Conservation (phyloP, 2,113 vertebrate species). For the Halichoeres trimaculatus region DNA sequence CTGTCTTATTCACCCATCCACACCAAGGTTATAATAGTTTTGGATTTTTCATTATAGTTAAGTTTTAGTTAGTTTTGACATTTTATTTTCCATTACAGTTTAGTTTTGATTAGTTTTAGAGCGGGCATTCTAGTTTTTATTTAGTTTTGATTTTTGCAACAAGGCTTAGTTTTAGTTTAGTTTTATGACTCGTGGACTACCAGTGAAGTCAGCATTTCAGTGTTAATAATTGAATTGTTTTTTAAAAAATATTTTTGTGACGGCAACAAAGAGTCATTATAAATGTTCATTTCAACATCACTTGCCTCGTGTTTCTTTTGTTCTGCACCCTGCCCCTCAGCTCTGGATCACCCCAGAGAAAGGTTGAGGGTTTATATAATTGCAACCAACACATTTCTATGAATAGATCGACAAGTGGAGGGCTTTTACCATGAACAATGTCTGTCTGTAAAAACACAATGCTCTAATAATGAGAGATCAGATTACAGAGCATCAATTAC, state of each 20-base stretch:
- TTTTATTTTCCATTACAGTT: too few relatives aligned
- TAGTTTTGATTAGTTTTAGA: too few relatives aligned
- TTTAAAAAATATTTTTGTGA: slow-evolving; percentile 84
- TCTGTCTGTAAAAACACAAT: slow-evolving; percentile 15
- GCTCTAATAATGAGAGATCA: slow-evolving; percentile 4
- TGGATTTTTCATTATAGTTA: too few relatives aligned
- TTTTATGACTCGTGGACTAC: slow-evolving; percentile 84
- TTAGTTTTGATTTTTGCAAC: too few relatives aligned
- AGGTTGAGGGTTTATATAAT: slow-evolving; percentile 42
- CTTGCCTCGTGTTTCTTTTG: slow-evolving; percentile 77
- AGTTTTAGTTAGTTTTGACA: too few relatives aligned
- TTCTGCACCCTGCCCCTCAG: slow-evolving; percentile 59
- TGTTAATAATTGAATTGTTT: slow-evolving; percentile 84
- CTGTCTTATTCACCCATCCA: too few relatives aligned
- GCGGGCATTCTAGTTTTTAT: too few relatives aligned
- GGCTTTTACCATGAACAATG: slow-evolving; percentile 22
- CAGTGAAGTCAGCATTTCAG: slow-evolving; percentile 85
- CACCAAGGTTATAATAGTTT: too few relatives aligned
- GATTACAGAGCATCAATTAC: slow-evolving; percentile 6
- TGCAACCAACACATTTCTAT: slow-evolving; percentile 37
- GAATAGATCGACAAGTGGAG: slow-evolving; percentile 35
- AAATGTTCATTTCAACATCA: slow-evolving; percentile 86
- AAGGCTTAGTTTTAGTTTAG: too few relatives aligned
- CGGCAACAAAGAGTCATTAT: slow-evolving; percentile 84
- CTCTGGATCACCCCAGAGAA: slow-evolving; percentile 31